phyloP scores from a whole-genome alignment of 1,140 invertebrate species.

The Alviniconcha marisindica region DNA sequence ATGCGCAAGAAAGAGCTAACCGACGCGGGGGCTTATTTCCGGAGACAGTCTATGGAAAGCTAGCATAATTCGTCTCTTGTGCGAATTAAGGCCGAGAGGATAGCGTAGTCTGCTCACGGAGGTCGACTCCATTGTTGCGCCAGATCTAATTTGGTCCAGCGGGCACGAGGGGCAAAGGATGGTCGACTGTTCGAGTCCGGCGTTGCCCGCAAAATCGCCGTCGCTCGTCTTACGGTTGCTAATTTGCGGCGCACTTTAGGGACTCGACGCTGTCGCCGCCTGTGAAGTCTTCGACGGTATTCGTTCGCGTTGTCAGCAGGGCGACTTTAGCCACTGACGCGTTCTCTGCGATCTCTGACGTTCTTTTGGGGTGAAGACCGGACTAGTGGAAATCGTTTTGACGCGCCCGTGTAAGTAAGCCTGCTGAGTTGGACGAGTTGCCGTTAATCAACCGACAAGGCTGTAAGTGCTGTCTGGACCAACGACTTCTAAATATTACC shows the following conservation, averaged over 20 bases:
- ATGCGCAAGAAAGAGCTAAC: neutral
- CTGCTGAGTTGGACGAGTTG: no score
- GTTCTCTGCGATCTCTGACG: no score
- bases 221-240: neutral
- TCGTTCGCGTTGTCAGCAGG: no score
- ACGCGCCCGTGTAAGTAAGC: no score
- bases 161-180: neutral
- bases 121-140: slow-evolving; percentile 17
- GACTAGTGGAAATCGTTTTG: no score
- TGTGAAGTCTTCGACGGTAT: neutral
- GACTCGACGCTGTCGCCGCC: slow-evolving; percentile 1
- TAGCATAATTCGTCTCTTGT: slow-evolving; percentile 29
- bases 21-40: slow-evolving; percentile 21
- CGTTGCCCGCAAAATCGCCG: neutral
- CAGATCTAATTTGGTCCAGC: slow-evolving; percentile 24
- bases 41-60: slow-evolving; percentile 32
- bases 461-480: no score
- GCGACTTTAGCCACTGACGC: no score
- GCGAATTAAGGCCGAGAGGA: slow-evolving; percentile 5
- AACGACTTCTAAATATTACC: no score
- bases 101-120: slow-evolving; percentile 30
- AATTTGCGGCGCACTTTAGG: slow-evolving; percentile 27
- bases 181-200: neutral
- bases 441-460: no score
- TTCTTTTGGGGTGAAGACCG: no score